Percentiles rank a stretch among this genome's conserved stretches.
Conservation (phyloP, 2,113 vertebrate genomes). For the Microcebus lehilahytsara region DNA sequence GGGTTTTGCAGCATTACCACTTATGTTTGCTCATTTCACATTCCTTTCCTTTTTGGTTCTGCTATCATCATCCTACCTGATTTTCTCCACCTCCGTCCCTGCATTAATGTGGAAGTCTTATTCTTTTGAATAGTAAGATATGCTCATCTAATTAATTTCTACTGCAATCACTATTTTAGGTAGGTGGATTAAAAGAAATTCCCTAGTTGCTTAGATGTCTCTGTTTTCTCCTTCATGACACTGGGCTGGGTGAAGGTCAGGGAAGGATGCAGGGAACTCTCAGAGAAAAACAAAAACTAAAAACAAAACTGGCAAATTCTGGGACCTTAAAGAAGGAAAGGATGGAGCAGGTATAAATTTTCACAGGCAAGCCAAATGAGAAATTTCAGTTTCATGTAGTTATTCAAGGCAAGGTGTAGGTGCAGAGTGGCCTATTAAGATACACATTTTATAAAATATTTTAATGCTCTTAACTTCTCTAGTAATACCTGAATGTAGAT, state of each 20-base stretch:
- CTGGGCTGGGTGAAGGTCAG: too few species aligned
- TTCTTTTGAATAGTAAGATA: background rate
- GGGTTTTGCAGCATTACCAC: constrained; percentile 45
- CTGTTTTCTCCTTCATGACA: background rate
- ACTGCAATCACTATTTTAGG: background rate
- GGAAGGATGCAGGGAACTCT: background rate
- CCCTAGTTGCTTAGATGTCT: background rate
- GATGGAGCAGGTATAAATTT: background rate
- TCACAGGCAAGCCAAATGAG: background rate
- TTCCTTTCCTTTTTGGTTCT: background rate
- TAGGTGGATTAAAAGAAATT: background rate
- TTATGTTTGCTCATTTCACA: constrained; percentile 60
- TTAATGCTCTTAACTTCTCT: constrained; percentile 5
- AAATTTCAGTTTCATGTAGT: constrained; percentile 22
- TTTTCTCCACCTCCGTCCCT: background rate
- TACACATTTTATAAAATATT: background rate
- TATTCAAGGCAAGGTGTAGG: background rate
- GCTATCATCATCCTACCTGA: background rate
- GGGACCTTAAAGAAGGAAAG: background rate
- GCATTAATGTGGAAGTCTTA: background rate
- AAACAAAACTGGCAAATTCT: background rate
- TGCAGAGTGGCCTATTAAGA: background rate
- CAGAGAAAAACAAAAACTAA: background rate
- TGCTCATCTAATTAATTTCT: background rate
- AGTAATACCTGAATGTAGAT: background rate